phyloP scores from a whole-genome alignment of 2,113 vertebrate species.

The Muscicapa adusta region DNA sequence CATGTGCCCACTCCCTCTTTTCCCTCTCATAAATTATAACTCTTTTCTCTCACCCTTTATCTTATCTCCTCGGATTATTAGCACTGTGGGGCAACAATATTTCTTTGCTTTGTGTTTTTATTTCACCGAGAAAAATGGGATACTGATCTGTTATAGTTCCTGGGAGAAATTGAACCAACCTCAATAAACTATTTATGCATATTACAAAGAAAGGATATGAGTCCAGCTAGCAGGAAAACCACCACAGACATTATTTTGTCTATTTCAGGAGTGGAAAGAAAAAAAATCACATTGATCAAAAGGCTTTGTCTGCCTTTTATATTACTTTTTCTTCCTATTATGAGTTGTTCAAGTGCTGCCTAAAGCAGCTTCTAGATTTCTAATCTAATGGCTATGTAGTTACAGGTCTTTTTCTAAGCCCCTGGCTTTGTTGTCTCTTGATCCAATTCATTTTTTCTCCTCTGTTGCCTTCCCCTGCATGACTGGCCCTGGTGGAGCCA shows the following conservation, averaged over 20 bases:
- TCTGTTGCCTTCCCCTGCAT: neutral
- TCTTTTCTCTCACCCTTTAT: neutral
- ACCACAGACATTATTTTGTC: neutral
- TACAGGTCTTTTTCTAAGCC: neutral
- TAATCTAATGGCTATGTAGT: neutral
- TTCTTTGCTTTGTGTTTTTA: neutral
- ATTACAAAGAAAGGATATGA: neutral
- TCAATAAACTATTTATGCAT: neutral
- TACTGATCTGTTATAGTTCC: neutral
- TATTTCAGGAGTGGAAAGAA: neutral
- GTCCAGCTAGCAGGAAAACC: neutral
- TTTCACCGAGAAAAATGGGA: neutral
- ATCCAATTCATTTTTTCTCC: neutral
- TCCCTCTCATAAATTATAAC: neutral
- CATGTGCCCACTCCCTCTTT: rapidly evolving
- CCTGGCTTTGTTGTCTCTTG: neutral
- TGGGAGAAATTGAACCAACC: neutral
- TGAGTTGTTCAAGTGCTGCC: neutral
- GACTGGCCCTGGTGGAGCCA: neutral
- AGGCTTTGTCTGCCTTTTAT: neutral
- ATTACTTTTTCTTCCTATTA: neutral
- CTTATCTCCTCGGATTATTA: neutral
- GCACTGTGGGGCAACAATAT: neutral
- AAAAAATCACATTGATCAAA: neutral
- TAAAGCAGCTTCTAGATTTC: neutral